Evolutionary conservation across 2,888 invertebrate genomes (phyloP).

Genomic region (Dryobotodes eremita): DNA sequence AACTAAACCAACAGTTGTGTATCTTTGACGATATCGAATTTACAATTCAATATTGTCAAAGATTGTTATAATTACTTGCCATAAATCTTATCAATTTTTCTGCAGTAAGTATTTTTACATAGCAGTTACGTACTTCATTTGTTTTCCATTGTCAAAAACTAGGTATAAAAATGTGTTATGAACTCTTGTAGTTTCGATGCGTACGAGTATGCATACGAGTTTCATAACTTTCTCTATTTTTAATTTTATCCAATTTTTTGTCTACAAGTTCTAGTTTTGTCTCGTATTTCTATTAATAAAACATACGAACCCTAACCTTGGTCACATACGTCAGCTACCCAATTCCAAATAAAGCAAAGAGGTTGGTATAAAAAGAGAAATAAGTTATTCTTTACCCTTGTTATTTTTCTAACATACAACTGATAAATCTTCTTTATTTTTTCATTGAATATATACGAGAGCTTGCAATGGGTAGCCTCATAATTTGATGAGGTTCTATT

Average conservation of each 20-base stretch:
- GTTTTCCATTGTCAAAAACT: background rate
- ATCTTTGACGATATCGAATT: background rate
- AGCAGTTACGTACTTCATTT: background rate
- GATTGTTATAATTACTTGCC: background rate
- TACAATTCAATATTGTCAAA: background rate
- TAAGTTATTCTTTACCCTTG: constrained; percentile 19
- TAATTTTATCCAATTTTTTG: background rate
- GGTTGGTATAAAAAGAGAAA: constrained; percentile 29
- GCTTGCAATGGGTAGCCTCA: constrained; percentile 7
- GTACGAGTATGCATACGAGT: no score
- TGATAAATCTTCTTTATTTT: constrained; percentile 39
- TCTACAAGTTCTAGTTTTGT: constrained; percentile 8
- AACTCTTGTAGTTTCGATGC: no score
- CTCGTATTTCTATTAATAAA: constrained; percentile 38
- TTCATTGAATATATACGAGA: constrained; percentile 40
- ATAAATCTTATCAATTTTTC: background rate
- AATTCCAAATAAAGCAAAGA: constrained; percentile 41
- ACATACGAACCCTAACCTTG: constrained; percentile 34
- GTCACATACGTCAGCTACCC: constrained; percentile 28
- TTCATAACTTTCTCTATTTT: background rate
- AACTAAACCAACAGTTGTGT: background rate
- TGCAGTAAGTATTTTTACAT: background rate
- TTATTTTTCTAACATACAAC: constrained; percentile 34
- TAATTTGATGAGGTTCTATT: constrained; percentile 49
- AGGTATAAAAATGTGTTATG: no score